Evolutionary conservation across 2,888 invertebrate species (phyloP).

Genomic region (Lepidocyrtinus sp.): DNA sequence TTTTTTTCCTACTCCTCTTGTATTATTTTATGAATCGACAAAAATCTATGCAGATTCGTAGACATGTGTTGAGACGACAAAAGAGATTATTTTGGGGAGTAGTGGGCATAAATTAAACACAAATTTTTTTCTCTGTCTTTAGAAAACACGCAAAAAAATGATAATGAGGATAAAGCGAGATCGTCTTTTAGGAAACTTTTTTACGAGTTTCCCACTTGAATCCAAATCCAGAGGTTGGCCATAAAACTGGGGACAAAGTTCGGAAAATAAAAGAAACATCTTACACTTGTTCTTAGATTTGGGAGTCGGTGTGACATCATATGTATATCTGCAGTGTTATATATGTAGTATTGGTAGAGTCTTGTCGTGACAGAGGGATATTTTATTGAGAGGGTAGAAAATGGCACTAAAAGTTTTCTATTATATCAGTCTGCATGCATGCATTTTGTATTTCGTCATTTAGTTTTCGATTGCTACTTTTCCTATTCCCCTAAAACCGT

Average conservation of each 20-base stretch:
- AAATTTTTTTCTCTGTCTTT: conserved; percentile 5
- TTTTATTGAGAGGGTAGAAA: no score
- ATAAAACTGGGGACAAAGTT: conserved; percentile 1
- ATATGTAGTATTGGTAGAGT: no score
- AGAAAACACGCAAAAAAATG: no score
- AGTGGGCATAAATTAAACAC: background rate
- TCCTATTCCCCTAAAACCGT: conserved; percentile 11
- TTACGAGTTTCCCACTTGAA: conserved; percentile 13
- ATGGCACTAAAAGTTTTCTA: no score
- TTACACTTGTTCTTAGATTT: no score
- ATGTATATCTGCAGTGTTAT: no score
- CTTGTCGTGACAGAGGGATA: no score
- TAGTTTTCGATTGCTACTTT: no score
- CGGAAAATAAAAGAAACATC: background rate
- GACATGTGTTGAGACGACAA: conserved; percentile 10
- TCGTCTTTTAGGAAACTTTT: background rate
- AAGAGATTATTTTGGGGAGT: background rate
- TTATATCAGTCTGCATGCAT: no score
- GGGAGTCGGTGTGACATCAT: conserved; percentile 8
- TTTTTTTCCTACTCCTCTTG: conserved; percentile 9
- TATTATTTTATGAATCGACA: no score
- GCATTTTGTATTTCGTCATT: conserved; percentile 2
- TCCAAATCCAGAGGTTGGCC: background rate
- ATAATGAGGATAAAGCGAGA: background rate
- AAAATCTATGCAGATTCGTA: background rate